Conservation (phyloP, 2,797 vertebrate species). For the Amphiprion clarkii region DNA sequence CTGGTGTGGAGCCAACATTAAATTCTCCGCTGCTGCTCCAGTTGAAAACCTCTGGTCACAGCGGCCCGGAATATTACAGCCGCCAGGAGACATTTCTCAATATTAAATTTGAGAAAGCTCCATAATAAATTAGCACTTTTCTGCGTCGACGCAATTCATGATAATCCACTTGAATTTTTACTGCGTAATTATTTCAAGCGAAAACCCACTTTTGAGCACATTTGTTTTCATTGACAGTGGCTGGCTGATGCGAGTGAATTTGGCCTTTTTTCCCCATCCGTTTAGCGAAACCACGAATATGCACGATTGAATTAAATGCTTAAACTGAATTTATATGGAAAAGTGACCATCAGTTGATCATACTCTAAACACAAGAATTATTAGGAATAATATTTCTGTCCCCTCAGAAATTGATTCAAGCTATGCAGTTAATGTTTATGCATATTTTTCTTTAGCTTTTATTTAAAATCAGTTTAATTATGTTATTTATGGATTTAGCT, state of each 20-base stretch:
- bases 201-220: background rate
- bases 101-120: background rate
- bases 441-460: conserved; percentile 2
- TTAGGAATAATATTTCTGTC: background rate
- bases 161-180: conserved; percentile 4
- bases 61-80: background rate
- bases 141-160: background rate
- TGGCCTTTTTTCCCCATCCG: background rate
- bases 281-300: background rate
- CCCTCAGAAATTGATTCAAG: background rate
- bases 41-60: background rate
- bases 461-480: conserved; percentile 7
- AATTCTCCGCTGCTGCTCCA: background rate
- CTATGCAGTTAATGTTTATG: background rate
- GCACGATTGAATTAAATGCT: background rate
- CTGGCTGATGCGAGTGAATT: background rate
- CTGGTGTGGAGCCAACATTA: background rate
- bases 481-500: conserved; percentile 35
- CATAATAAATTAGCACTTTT: background rate
- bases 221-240: background rate
- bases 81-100: background rate
- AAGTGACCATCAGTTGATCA: background rate
- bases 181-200: background rate
- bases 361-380: background rate
- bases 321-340: background rate